Percentiles rank a stretch among this genome's conserved stretches.
Evolutionary conservation across 2,113 vertebrate species (phyloP).

Genomic region (Phocoena phocoena): DNA sequence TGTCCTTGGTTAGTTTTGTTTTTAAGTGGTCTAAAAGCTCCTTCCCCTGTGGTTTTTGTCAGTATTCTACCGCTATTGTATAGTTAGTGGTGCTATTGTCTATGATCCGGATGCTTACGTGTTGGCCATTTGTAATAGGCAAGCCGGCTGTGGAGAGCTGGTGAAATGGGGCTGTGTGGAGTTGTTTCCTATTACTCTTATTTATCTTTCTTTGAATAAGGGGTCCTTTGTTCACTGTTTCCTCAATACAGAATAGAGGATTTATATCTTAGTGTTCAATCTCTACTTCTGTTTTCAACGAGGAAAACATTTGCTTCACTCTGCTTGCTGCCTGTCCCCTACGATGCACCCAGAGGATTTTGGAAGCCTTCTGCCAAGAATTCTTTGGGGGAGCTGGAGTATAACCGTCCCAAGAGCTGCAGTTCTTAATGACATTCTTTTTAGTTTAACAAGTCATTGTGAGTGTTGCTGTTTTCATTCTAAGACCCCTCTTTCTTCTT

Average conservation of each 20-base stretch:
- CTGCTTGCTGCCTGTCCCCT: too few species aligned
- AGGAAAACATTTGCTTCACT: too few species aligned
- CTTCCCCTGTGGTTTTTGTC: not conserved
- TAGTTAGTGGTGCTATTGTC: not conserved
- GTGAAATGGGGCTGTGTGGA: not conserved
- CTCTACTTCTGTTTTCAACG: not conserved
- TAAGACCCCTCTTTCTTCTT: not conserved
- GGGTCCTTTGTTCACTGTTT: constrained; percentile 48
- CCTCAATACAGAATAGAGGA: not conserved
- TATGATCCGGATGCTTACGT: rapidly evolving
- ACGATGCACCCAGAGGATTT: too few species aligned
- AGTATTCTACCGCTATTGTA: not conserved
- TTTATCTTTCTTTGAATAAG: not conserved
- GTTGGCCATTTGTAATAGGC: not conserved
- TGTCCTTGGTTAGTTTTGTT: not conserved
- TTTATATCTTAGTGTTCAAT: not conserved
- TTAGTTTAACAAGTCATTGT: not conserved
- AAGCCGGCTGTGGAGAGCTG: not conserved
- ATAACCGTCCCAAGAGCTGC: not conserved
- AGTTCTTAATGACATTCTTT: not conserved
- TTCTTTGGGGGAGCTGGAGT: not conserved
- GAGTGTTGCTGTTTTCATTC: not conserved
- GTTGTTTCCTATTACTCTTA: constrained; percentile 22
- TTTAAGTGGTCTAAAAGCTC: not conserved
- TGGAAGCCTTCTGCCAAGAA: not conserved